Conservation (phyloP, 2,113 vertebrate genomes). For the Cyphomyrus discorhynchus region DNA sequence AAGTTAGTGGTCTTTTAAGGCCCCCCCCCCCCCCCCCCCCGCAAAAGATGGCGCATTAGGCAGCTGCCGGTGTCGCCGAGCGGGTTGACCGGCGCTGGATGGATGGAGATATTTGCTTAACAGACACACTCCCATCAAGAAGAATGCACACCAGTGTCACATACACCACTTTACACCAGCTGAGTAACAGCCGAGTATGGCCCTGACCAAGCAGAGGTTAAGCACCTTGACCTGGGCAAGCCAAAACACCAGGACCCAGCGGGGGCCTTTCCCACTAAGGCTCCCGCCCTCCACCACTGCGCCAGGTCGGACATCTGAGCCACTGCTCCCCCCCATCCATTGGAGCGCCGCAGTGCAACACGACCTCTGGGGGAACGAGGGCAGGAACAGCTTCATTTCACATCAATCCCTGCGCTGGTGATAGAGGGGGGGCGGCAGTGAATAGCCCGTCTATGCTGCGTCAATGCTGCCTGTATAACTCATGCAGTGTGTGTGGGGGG, state of each 20-base stretch:
- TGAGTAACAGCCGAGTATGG: neutral
- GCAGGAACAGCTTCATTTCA: neutral
- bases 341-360: neutral
- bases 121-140: neutral
- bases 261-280: neutral
- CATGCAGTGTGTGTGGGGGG: neutral
- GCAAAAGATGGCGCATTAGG: neutral
- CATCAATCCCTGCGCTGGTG: neutral
- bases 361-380: neutral
- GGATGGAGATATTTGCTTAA: neutral
- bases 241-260: neutral
- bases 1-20: neutral
- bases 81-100: neutral
- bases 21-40: no score
- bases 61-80: neutral
- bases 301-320: neutral
- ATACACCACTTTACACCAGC: neutral
- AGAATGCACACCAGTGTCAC: neutral
- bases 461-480: neutral
- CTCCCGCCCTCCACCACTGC: neutral
- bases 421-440: neutral
- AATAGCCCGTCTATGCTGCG: neutral
- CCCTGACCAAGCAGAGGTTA: neutral
- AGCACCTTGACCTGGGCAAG: neutral
- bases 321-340: neutral